Evolutionary conservation across 2,797 vertebrate genomes (phyloP).

Genomic region (Micrastur ruficollis): DNA sequence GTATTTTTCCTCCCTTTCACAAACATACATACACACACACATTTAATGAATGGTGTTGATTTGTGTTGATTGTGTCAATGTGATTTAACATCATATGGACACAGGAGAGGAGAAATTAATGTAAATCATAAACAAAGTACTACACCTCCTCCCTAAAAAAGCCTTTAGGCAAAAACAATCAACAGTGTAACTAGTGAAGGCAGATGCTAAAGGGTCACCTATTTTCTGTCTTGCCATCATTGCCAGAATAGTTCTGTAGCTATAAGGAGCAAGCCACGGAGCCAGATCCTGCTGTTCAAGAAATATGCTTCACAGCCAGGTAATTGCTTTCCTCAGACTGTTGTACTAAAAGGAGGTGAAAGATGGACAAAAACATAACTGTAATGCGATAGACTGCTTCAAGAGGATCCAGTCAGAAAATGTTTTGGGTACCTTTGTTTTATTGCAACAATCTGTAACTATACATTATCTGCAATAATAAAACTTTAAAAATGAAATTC

Average conservation of each 20-base stretch:
- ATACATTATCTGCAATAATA: not conserved
- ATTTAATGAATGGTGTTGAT: not conserved
- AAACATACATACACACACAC: not conserved
- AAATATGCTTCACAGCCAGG: constrained; percentile 56
- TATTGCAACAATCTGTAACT: not conserved
- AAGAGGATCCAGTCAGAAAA: not conserved
- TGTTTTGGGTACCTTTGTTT: not conserved
- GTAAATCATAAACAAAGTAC: not conserved
- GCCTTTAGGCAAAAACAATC: not conserved
- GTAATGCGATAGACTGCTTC: not conserved
- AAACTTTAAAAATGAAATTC: not conserved
- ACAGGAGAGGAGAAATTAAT: not conserved
- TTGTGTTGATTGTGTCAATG: no score
- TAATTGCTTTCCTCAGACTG: not conserved
- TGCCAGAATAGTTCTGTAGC: not conserved
- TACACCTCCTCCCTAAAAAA: not conserved
- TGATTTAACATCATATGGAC: not conserved
- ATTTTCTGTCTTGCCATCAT: not conserved
- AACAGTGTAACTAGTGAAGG: not conserved
- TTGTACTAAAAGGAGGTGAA: not conserved
- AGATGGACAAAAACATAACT: not conserved
- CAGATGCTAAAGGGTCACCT: not conserved
- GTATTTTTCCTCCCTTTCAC: not conserved
- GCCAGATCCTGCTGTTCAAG: constrained; percentile 60
- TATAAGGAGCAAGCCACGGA: constrained; percentile 28